Evolutionary conservation across 53 echinoderm and acorn worm species (phyloP).

Genomic region (Luidia sarsii): DNA sequence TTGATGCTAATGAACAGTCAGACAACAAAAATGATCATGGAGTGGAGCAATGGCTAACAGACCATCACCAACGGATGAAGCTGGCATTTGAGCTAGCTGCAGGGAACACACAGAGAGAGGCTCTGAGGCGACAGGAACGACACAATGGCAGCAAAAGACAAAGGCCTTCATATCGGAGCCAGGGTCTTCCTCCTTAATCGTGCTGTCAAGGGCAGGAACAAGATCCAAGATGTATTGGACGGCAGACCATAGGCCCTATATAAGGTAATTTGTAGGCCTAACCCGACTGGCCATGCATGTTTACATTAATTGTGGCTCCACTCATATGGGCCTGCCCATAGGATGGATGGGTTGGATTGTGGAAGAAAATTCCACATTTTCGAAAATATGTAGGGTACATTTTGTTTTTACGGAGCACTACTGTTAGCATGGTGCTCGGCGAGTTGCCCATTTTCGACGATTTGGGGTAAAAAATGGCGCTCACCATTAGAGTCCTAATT

Average conservation of each 20-base stretch:
- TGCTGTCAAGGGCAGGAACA: neutral
- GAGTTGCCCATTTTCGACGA: too few species aligned
- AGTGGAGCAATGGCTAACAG: slow-evolving; percentile 37
- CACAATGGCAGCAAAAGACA: slow-evolving; percentile 8
- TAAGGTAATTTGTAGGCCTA: slow-evolving; percentile 43
- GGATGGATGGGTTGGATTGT: too few species aligned
- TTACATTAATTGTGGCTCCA: slow-evolving; percentile 49
- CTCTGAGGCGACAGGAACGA: slow-evolving; percentile 12
- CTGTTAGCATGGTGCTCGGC: too few species aligned
- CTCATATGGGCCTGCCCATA: too few species aligned
- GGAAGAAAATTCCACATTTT: too few species aligned
- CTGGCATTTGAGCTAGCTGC: slow-evolving; percentile 41
- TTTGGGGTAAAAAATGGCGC: too few species aligned
- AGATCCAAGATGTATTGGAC: slow-evolving; percentile 50
- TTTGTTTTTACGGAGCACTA: too few species aligned
- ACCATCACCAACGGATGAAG: slow-evolving; percentile 47
- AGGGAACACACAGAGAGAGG: slow-evolving; percentile 41
- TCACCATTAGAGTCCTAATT: too few species aligned
- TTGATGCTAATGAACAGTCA: neutral
- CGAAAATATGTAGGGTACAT: too few species aligned
- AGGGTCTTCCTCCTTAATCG: slow-evolving; percentile 49
- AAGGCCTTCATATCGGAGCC: slow-evolving; percentile 39
- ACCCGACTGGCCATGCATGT: slow-evolving; percentile 63
- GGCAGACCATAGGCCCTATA: slow-evolving; percentile 39
- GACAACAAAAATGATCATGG: neutral